Conservation (phyloP, 2,888 invertebrate genomes). For the Morinoia aosen region DNA sequence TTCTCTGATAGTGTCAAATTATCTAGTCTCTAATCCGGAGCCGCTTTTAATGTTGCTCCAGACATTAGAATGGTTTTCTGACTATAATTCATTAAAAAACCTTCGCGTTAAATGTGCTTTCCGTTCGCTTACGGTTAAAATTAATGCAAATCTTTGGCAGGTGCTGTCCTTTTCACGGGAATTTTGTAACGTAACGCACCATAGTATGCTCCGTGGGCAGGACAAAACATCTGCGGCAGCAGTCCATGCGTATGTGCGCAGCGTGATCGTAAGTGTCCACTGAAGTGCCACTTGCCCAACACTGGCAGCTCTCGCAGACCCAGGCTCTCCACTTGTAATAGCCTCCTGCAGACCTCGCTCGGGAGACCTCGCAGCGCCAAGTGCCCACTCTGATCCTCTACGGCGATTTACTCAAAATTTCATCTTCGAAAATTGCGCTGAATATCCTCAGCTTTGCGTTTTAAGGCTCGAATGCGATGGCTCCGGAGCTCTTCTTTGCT, state of each 20-base stretch:
- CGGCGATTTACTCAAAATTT: conserved; percentile 10
- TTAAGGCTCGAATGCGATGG: not conserved
- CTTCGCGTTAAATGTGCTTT: no score
- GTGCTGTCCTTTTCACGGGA: no score
- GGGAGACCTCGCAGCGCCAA: not conserved
- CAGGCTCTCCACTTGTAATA: not conserved
- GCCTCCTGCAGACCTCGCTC: not conserved
- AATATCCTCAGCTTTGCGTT: not conserved
- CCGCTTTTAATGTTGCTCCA: no score
- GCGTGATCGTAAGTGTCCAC: not conserved
- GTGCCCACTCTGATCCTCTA: not conserved
- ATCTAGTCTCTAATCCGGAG: no score
- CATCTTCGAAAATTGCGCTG: conserved; percentile 18
- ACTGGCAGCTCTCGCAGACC: not conserved
- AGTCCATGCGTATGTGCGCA: not conserved
- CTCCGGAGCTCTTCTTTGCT: not conserved
- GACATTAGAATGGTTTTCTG: no score
- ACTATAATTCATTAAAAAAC: no score
- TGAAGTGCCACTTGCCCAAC: not conserved
- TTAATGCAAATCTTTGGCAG: no score
- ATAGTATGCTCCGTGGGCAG: no score
- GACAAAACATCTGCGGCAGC: not conserved
- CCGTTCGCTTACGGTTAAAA: no score
- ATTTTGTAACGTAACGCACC: no score
- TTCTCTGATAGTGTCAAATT: no score